Percentiles rank a stretch among this genome's conserved stretches.
These are phyloP conservation scores for Aplodontia rufa DNA, from an alignment of 2,113 vertebrate species.

Conservation along the genomic window DNA sequence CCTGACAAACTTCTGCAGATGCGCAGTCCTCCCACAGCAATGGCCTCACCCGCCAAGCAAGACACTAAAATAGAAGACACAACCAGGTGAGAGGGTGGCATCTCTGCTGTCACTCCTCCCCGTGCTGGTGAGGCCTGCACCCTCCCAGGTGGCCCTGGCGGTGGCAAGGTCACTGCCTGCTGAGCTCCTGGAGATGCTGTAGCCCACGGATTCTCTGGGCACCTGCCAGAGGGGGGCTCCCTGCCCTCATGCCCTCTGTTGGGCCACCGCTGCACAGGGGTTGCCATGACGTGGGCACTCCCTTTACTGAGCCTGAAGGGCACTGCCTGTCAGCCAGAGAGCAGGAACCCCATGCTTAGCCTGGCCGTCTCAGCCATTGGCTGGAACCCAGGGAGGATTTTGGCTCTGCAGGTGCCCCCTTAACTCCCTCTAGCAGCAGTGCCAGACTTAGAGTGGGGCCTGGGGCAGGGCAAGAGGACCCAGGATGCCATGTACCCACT, in stretches of 20 bases:
- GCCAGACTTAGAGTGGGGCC: background rate
- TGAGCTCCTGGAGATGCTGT: background rate
- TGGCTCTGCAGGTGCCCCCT: slow-evolving; percentile 61
- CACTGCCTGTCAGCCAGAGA: slow-evolving; percentile 81
- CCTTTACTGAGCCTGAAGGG: slow-evolving; percentile 80
- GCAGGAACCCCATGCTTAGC: slow-evolving; percentile 62
- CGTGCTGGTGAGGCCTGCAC: background rate
- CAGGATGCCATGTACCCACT: background rate
- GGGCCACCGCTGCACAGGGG: slow-evolving; percentile 70
- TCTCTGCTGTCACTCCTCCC: background rate
- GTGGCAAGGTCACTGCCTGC: background rate
- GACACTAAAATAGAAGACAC: background rate
- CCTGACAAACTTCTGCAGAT: slow-evolving; percentile 67
- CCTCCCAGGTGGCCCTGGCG: background rate
- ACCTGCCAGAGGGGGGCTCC: background rate
- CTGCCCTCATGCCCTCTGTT: slow-evolving; percentile 84
- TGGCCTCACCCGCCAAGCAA: background rate
- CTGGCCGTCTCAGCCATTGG: slow-evolving; percentile 62
- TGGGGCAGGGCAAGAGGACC: background rate
- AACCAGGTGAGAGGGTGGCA: background rate
- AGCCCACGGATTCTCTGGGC: background rate
- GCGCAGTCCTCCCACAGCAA: background rate
- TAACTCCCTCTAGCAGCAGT: background rate
- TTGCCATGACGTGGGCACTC: slow-evolving; percentile 83
- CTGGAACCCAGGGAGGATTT: slow-evolving; percentile 39